These are phyloP conservation scores for Vidua macroura DNA, from an alignment of 2,113 vertebrate species.

Conservation along the genomic window DNA sequence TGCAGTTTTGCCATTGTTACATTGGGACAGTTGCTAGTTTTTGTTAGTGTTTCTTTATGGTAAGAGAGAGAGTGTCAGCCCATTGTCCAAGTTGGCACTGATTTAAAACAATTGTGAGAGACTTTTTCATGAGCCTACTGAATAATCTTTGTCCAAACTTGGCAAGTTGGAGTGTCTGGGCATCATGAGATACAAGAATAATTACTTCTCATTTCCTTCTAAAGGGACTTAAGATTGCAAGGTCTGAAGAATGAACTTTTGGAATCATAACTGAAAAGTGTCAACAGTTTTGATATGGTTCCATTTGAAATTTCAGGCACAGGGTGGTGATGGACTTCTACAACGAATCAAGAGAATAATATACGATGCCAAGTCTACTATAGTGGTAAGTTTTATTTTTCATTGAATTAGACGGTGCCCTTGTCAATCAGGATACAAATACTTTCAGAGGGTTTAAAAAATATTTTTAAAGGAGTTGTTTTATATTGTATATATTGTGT, in stretches of 20 bases:
- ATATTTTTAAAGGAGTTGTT: not conserved
- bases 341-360: constrained; percentile 91
- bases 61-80: not conserved
- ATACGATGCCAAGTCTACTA: constrained; percentile 91
- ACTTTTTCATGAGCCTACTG: not conserved
- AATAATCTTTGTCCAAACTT: not conserved
- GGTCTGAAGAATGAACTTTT: constrained; percentile 61
- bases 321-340: constrained; percentile 92
- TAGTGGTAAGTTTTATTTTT: constrained; percentile 82
- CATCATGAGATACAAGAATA: not conserved
- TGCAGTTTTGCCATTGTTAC: not conserved
- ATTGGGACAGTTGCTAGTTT: not conserved
- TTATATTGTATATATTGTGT: not conserved
- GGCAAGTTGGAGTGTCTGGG: not conserved
- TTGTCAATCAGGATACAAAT: not conserved
- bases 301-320: constrained; percentile 80
- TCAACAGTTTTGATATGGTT: constrained; percentile 55
- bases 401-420: not conserved
- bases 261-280: constrained; percentile 45
- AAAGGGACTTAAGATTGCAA: constrained; percentile 37
- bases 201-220: constrained; percentile 49
- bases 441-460: not conserved
- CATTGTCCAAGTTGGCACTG: not conserved
- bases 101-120: not conserved
- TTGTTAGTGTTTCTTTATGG: not conserved